Base-by-base conservation (phyloP, 2,113 vertebrate species). In the Xenopus tropicalis region DNA sequence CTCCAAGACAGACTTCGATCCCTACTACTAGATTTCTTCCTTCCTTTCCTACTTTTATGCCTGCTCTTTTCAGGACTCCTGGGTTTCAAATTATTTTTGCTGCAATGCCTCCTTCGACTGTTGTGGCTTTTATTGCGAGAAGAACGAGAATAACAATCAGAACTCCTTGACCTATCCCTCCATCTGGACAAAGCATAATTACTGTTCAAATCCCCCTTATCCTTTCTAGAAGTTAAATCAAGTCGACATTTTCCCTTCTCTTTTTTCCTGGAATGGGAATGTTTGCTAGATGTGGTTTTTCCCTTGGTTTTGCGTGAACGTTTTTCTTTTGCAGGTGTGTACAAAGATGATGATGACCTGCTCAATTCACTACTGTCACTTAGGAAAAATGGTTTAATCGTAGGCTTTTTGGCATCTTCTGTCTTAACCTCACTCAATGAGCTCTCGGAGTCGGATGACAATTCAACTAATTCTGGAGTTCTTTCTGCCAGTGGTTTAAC, bases 391-490 rank as follows among this genome's bases (percentile, higher is more conserved):
- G 81, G 88, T 11, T 20, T 84, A 78, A 90, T 92, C 20, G 92
- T 85, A 70, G 92, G 89, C 19, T 88, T 83, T 58, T 82, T 85
- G 58, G 71, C 76, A 0, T 82, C 82, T 78, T 89, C 90, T 25
- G 66, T 81, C 43, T 82, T 85, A 19, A 90, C 89, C 2, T 90
- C 90, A 56, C 70, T 79, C 9, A 82, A 77, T 10, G 92, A 93
- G 3, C 90, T 89, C 56, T 94, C 93, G 9, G 91, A 90, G 81
- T 98, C 91, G 0, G 96, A 98, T 14, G 96, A 96, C 44, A 98
- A 87, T 72, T 96, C 88, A 66, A 98, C 92, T 68, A 99, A 87
- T 84, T 98, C 96, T 42, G 97, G 97, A 1, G 97, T 99, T 74
- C 96, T 92, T 65, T 98, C 94, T 24, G 86, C 83, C 61, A 91